These are phyloP conservation scores for Hipparchia sbordonii DNA, from an alignment of 2,888 invertebrate genomes.

Conservation along the genomic window DNA sequence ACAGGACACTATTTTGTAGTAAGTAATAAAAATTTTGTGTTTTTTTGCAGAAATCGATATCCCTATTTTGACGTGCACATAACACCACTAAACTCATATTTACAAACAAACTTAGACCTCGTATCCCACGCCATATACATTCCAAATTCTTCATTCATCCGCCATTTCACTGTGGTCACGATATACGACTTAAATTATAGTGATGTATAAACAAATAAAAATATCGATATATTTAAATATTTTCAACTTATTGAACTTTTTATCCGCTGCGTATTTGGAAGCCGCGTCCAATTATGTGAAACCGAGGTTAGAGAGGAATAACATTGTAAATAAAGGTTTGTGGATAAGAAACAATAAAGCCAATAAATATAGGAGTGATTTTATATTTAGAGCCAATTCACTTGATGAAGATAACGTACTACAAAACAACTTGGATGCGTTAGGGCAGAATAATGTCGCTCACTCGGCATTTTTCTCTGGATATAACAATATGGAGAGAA, in stretches of 20 bases:
- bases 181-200: slow-evolving; percentile 40
- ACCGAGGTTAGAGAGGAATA: slow-evolving; percentile 60
- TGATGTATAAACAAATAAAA: slow-evolving; percentile 54
- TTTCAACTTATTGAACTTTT: slow-evolving; percentile 39
- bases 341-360: slow-evolving; percentile 54
- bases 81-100: slow-evolving; percentile 43
- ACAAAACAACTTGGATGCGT: slow-evolving; percentile 57
- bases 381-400: slow-evolving; percentile 61
- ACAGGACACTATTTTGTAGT: too few relatives aligned
- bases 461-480: slow-evolving; percentile 49
- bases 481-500: slow-evolving; percentile 52
- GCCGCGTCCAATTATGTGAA: slow-evolving; percentile 50
- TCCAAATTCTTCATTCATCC: slow-evolving; percentile 44
- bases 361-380: slow-evolving; percentile 48
- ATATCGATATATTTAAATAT: slow-evolving; percentile 49
- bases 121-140: slow-evolving; percentile 51
- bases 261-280: slow-evolving; percentile 46
- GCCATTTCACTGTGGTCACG: slow-evolving; percentile 42
- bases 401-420: slow-evolving; percentile 58
- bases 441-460: slow-evolving; percentile 49
- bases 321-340: slow-evolving; percentile 64
- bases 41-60: neutral
- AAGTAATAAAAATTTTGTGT: neutral
- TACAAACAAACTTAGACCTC: slow-evolving; percentile 57
- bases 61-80: neutral